Percentiles rank a stretch among this genome's conserved stretches.
Conservation (phyloP, 2,797 vertebrate genomes). For the Sebastes cheni region DNA sequence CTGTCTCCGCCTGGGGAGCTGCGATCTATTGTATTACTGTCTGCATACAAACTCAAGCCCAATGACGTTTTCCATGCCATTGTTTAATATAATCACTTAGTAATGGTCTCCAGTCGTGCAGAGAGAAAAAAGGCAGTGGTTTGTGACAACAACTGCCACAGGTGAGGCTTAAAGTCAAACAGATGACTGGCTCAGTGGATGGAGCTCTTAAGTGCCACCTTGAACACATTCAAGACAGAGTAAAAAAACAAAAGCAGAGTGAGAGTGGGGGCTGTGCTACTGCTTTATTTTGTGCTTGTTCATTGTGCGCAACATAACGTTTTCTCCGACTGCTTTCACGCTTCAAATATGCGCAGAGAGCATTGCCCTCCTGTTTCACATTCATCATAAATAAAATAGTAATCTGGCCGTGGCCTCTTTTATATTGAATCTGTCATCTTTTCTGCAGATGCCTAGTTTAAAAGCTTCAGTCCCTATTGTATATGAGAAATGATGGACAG, state of each 20-base stretch:
- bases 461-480: neutral
- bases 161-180: constrained; percentile 51
- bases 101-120: constrained; percentile 59
- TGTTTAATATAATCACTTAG: constrained; percentile 52
- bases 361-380: constrained; percentile 38
- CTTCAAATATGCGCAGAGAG: constrained; percentile 25
- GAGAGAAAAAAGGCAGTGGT: constrained; percentile 25
- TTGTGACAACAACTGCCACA: constrained; percentile 53
- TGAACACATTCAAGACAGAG: constrained; percentile 3
- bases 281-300: constrained; percentile 44
- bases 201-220: constrained; percentile 23
- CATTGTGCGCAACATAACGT: constrained; percentile 15
- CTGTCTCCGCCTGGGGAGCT: constrained; percentile 28
- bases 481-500: neutral
- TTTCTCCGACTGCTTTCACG: neutral
- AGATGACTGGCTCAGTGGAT: constrained; percentile 8
- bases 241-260: neutral
- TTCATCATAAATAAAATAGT: constrained; percentile 64
- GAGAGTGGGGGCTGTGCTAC: neutral
- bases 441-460: neutral
- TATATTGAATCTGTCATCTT: neutral
- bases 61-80: constrained; percentile 36
- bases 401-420: constrained; percentile 19
- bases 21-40: constrained; percentile 14
- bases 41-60: constrained; percentile 37